A percentile compares a stretch with the other conserved stretches of the same genome.
Evolutionary conservation across 2,113 vertebrate genomes (phyloP).

Genomic region (Notiomystis cincta): DNA sequence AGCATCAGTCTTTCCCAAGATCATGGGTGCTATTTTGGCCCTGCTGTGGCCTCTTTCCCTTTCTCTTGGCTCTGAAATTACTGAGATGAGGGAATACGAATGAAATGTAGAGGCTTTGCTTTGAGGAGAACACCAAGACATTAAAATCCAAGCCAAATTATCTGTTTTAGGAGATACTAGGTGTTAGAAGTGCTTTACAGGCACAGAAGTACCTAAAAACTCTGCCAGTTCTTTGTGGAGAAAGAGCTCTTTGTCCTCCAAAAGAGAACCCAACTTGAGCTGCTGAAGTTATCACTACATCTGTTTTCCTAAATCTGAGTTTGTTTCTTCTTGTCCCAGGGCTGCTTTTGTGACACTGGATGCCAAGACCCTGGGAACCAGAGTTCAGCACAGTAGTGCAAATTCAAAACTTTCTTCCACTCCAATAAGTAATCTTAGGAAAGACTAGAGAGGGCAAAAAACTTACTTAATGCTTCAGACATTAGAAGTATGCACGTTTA

Average conservation of each 20-base stretch:
- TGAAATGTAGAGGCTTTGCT: not conserved
- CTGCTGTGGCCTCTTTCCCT: not conserved
- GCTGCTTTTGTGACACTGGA: not conserved
- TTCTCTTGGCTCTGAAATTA: not conserved
- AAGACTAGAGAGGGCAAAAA: not conserved
- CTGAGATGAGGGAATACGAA: not conserved
- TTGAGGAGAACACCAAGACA: not conserved
- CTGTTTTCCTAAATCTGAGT: not conserved
- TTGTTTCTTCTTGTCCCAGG: constrained; percentile 9
- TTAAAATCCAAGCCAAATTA: not conserved
- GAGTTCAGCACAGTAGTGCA: constrained; percentile 8
- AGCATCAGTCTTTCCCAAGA: not conserved
- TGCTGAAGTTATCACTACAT: not conserved
- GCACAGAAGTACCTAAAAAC: not conserved
- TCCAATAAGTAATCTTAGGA: constrained; percentile 29
- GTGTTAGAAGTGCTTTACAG: not conserved
- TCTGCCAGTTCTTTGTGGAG: not conserved
- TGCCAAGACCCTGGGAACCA: constrained; percentile 35
- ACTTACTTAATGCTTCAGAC: not conserved
- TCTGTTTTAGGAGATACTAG: not conserved
- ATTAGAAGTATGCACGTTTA: constrained; percentile 44
- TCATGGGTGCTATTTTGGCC: not conserved
- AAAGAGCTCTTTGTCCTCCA: not conserved
- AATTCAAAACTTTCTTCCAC: constrained; percentile 22
- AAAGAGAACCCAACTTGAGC: not conserved